Evolutionary conservation across 1,140 invertebrate genomes (phyloP), one percentile per base, ranked within the genome.

Genomic region (Cyrtorhinus lividipennis): DNA sequence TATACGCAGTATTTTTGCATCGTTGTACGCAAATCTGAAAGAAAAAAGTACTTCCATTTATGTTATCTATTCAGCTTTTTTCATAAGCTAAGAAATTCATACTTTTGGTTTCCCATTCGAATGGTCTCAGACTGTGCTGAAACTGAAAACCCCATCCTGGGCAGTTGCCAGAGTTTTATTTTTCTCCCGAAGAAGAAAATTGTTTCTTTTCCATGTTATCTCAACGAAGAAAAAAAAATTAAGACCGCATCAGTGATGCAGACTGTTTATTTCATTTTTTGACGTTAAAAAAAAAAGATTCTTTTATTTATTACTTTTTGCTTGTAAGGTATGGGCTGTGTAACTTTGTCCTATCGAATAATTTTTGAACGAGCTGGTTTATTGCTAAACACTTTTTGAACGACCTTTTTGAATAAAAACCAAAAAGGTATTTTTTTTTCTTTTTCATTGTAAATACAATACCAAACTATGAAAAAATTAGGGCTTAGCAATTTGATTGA

Each of bases 341-440:
- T 62, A 48, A 62, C 24, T 60, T 62, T 62, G 61, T 62, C 46
- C 48, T 62, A 62, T 53, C 48, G n/a, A n/a, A n/a, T n/a, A 53
- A 48, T 44, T 24, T 25, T 62, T 25, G 46, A 13, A 20, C 48
- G 48, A 53, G 48, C 48, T 53, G 20, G 20, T 38, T 38, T 5
- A 15, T 38, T 38, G 30, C 5, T 8, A 15, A n/a, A n/a, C n/a
- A n/a, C n/a, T n/a, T n/a, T n/a, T n/a, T n/a, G n/a, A n/a, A n/a
- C n/a, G n/a, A n/a, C n/a, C n/a, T n/a, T n/a, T n/a, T n/a, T 38
- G 30, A 38, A 38, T 38, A 38, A 15, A 38, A 38, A 38, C 5
- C 5, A 38, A 38, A 38, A 15, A 38, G 30, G 5, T 8, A 38
- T 8, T 8, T 38, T 38, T 38, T 5, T 8, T 8, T 38, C 5